These are phyloP conservation scores for Chalcosyrphus nemorum DNA, from an alignment of 2,888 invertebrate genomes.

Conservation along the genomic window DNA sequence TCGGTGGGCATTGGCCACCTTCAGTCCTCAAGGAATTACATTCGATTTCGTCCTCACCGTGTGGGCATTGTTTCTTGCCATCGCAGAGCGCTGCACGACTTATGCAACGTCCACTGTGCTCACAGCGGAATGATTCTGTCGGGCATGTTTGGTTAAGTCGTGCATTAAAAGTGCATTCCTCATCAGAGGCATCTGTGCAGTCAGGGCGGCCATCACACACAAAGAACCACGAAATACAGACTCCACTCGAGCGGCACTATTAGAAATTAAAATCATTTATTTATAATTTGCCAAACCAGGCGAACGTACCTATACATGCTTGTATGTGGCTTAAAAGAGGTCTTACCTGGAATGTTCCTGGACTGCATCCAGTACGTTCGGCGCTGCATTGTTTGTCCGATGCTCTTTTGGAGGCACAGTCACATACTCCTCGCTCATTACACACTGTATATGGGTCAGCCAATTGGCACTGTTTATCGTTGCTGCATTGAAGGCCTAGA, in stretches of 20 bases:
- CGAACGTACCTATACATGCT: slow-evolving; percentile 19
- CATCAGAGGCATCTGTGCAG: slow-evolving; percentile 94
- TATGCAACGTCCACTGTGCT: slow-evolving; percentile 87
- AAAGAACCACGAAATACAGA: slow-evolving; percentile 96
- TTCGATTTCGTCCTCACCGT: slow-evolving; percentile 89
- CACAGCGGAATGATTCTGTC: slow-evolving; percentile 88
- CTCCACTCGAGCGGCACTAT: slow-evolving; percentile 92
- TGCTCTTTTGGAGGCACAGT: slow-evolving; percentile 87
- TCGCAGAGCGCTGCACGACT: slow-evolving; percentile 92
- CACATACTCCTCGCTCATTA: slow-evolving; percentile 85
- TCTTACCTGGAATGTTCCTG: slow-evolving; percentile 89
- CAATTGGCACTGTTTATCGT: slow-evolving; percentile 90
- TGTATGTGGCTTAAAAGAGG: slow-evolving; percentile 82
- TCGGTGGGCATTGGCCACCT: slow-evolving; percentile 87
- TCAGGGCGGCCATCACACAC: slow-evolving; percentile 92
- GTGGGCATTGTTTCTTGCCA: slow-evolving; percentile 89
- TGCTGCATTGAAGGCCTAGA: slow-evolving; percentile 89
- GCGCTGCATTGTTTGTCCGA: slow-evolving; percentile 85
- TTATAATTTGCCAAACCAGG: slow-evolving; percentile 61
- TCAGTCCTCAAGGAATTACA: slow-evolving; percentile 84
- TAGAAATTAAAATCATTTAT: slow-evolving; percentile 75
- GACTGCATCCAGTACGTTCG: slow-evolving; percentile 89
- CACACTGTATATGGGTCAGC: slow-evolving; percentile 91
- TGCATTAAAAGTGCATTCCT: slow-evolving; percentile 86
- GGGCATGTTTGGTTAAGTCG: slow-evolving; percentile 84